Conservation (phyloP, 2,113 vertebrate genomes). For the Oenanthe melanoleuca region DNA sequence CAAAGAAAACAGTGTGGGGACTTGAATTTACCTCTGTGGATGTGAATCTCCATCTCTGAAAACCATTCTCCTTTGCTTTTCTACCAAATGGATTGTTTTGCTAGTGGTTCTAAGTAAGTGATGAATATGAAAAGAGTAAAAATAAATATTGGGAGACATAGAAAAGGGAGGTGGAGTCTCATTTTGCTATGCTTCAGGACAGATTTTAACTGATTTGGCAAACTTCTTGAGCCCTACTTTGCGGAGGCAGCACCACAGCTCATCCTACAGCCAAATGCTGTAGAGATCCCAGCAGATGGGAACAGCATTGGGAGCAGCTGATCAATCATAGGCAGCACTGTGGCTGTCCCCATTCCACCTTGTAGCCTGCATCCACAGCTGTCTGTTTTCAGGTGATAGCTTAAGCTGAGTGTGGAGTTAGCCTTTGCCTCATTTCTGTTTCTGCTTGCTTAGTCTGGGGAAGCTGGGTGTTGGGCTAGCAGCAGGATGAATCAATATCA, state of each 20-base stretch:
- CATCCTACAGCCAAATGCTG: neutral
- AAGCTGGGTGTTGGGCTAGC: neutral
- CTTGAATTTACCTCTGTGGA: neutral
- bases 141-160: neutral
- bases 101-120: neutral
- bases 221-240: neutral
- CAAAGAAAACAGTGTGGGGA: neutral
- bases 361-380: neutral
- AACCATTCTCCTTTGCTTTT: neutral
- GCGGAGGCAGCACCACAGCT: neutral
- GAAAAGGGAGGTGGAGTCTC: neutral
- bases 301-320: neutral
- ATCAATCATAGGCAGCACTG: neutral
- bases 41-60: neutral
- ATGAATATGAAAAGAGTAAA: neutral
- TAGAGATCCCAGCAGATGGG: neutral
- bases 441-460: neutral
- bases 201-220: neutral
- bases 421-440: neutral
- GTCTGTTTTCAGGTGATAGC: neutral
- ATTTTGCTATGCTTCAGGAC: neutral
- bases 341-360: neutral
- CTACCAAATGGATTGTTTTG: neutral
- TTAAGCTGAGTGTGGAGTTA: neutral
- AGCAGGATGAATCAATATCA: neutral